Evolutionary conservation across 2,888 invertebrate species (phyloP), one percentile per base, ranked within the genome.

Genomic region (Schizaphis graminum): DNA sequence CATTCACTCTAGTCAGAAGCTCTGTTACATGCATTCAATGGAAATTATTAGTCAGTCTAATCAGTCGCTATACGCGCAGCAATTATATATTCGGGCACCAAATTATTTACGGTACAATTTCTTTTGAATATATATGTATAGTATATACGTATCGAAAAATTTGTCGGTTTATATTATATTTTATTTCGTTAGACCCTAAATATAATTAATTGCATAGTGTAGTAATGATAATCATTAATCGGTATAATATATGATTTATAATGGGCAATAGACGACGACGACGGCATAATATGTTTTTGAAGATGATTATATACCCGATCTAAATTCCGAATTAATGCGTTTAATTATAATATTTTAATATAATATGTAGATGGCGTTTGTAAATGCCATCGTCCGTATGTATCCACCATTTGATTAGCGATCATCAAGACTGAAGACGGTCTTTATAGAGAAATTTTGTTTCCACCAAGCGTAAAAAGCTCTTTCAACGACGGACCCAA

Each of bases 361-460:
- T 61, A n/a, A 13, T 11, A 16, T 67, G 16, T 67, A 67, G 5
- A 67, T 16, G n/a, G 67, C 7, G 67, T 67, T n/a, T n/a, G 13
- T 67, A 35, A 77, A 77, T 41, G 11, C 21, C 77, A 77, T 21
- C 35, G 35, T 35, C 35, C 77, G 35, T 67, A 16, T 35, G 2
- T 56, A 89, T 89, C 28, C n/a, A 94, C 94, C 84, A 85, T 44
- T 85, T 94, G 94, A 21, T 47, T 28, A 24, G 90, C 94, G 10
- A 94, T 86, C 90, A 90, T 85, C 10, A 94, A 13, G 4, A 85
- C 57, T 11, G 94, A 94, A 13, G 4, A 85, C 57, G 11, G 94
- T 94, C 61, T 94, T 94, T 41, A 94, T 41, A 94, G 41, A 2
- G 94, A 85, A 11, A 94, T 85, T 21, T 16, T 85, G 16, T 89